These are phyloP conservation scores for Penelope pileata DNA, from an alignment of 2,113 vertebrate genomes.

Conservation along the genomic window DNA sequence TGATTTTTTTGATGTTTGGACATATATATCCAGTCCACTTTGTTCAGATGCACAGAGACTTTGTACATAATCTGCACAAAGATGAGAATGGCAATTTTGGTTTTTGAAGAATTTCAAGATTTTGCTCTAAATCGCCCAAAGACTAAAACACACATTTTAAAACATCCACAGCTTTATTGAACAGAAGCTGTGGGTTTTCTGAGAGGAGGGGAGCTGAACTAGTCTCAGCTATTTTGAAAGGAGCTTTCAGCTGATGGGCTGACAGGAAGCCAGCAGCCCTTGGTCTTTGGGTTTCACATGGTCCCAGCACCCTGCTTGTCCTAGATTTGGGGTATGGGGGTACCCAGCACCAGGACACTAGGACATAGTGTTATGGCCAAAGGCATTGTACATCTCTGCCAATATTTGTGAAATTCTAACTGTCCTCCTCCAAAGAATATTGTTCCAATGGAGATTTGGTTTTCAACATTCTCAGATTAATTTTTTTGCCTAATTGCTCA, in stretches of 20 bases:
- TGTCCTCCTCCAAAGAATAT: background rate
- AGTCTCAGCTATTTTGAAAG: background rate
- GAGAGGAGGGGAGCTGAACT: background rate
- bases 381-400: background rate
- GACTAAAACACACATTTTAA: background rate
- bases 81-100: background rate
- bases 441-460: background rate
- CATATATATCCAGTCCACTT: background rate
- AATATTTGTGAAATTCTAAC: background rate
- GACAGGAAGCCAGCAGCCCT: background rate
- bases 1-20: background rate
- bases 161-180: background rate
- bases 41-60: background rate
- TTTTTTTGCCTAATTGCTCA: background rate
- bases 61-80: background rate
- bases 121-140: background rate
- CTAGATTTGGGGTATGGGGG: background rate
- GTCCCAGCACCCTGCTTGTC: background rate
- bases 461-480: background rate
- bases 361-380: background rate
- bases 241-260: background rate
- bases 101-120: background rate
- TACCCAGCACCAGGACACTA: background rate
- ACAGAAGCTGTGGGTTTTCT: background rate
- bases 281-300: fast-evolving